Conservation (phyloP, 2,797 vertebrate genomes). For the Siniperca undulata region DNA sequence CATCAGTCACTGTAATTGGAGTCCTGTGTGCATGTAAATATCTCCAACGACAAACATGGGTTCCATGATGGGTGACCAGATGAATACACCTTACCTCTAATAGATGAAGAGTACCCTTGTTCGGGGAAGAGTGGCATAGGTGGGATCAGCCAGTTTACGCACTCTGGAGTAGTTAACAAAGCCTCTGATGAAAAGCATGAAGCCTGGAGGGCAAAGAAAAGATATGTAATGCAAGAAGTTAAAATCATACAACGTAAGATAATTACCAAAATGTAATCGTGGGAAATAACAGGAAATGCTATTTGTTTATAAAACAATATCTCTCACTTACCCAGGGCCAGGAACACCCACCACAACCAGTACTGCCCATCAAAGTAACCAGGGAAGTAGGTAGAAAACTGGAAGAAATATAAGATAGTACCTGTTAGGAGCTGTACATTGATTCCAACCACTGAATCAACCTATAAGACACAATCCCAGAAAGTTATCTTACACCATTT, state of each 20-base stretch:
- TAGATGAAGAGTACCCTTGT: conserved; percentile 99
- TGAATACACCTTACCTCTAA: conserved; percentile 87
- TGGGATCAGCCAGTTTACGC: conserved; percentile 95
- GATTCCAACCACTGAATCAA: background rate
- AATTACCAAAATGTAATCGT: accelerated
- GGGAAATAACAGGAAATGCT: background rate
- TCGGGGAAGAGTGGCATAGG: conserved; percentile 93
- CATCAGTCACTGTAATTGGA: background rate
- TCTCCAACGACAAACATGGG: background rate
- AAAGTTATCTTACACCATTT: background rate
- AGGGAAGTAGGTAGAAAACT: conserved; percentile 99
- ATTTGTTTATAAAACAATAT: background rate
- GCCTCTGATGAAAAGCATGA: conserved; percentile 98
- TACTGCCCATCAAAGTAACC: conserved; percentile 99
- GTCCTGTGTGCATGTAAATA: background rate
- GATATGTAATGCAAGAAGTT: background rate
- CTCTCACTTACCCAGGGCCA: conserved; percentile 93
- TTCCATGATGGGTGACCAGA: background rate
- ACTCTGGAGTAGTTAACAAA: conserved; percentile 99
- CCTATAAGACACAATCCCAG: background rate
- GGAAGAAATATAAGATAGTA: conserved; percentile 11
- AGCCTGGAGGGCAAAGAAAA: conserved; percentile 83
- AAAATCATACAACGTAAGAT: background rate
- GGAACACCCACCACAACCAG: conserved; percentile 99
- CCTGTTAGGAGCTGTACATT: background rate